These are phyloP conservation scores for Lagocephalus sceleratus DNA, from an alignment of 2,797 vertebrate genomes.

Conservation along the genomic window DNA sequence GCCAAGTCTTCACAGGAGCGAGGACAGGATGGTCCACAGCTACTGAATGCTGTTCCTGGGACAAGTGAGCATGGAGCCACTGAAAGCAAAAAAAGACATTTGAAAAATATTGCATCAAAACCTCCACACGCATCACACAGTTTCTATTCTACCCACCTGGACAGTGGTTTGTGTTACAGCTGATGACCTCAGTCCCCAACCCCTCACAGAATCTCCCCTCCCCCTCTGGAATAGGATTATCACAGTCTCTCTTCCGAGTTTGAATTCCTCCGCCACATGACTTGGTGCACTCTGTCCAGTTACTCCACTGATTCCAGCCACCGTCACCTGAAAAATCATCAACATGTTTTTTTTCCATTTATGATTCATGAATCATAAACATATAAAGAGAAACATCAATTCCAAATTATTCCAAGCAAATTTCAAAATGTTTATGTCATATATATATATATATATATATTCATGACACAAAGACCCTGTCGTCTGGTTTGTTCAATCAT, in stretches of 20 bases:
- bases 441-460: too few species aligned
- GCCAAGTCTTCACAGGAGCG: constrained; percentile 84
- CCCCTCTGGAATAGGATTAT: constrained; percentile 75
- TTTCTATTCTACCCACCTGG: constrained; percentile 68
- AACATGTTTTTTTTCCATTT: too few species aligned
- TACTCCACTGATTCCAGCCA: constrained; percentile 81
- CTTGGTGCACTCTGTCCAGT: constrained; percentile 83
- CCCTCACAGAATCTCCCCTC: constrained; percentile 86
- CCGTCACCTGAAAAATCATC: constrained; percentile 74
- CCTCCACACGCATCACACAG: background rate
- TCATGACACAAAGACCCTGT: too few species aligned
- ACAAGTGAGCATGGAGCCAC: constrained; percentile 76
- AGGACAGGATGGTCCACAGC: constrained; percentile 86
- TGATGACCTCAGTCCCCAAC: constrained; percentile 66
- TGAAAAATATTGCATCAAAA: background rate
- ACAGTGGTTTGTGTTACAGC: constrained; percentile 78
- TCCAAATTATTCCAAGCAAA: background rate
- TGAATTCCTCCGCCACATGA: constrained; percentile 84
- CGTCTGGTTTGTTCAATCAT: too few species aligned
- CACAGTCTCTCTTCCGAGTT: constrained; percentile 77
- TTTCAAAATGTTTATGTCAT: background rate
- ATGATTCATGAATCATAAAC: too few species aligned
- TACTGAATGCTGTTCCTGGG: constrained; percentile 77
- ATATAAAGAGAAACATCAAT: background rate
- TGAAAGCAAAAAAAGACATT: constrained; percentile 48